Evolutionary conservation across 2,113 vertebrate genomes (phyloP), one percentile per base, ranked within the genome.

Genomic region (Chloropsis hardwickii): DNA sequence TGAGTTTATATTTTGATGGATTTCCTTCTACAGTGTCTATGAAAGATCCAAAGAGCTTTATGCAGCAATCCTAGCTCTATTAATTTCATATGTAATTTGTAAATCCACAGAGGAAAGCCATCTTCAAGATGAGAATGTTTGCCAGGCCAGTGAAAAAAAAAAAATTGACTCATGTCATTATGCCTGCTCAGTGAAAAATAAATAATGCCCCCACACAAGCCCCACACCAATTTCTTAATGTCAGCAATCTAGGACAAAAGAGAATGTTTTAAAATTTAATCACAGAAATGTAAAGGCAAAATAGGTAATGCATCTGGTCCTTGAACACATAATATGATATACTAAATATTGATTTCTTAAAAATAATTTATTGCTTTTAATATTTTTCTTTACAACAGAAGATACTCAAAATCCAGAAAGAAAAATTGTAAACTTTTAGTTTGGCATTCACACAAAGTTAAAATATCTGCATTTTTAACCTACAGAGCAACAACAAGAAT

Each of bases 351-450:
- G 98, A 98, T 99, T 99, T 98, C 98, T 99, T 98, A 99, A 99
- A 99, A 99, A 99, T 99, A 99, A 99, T 99, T 99, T 99, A 99
- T 99, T 99, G 99, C 99, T 99, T 98, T 99, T 98, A 99, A 99
- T 98, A 98, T 98, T 98, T 98, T 98, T 97, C 97, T 99, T 98
- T 98, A 99, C 99, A 99, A 99, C 98, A 99, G 99, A 99, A 98
- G 98, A 99, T 98, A 98, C 98, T 98, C 98, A 99, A 99, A 99
- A 98, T 98, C 98, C 98, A 98, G 98, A 98, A 99, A 98, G 95
- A 98, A 99, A 99, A 98, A 98, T 93, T 99, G 99, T 99, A 99
- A 99, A 99, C 99, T 99, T 97, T 99, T 98, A 98, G 99, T 99
- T 99, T 99, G 99, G 99, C 99, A 99, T 99, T 99, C 98, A 99